Evolutionary conservation across 92 coral and sea anemone genomes (phyloP).

Genomic region (Galaxea fascicularis): DNA sequence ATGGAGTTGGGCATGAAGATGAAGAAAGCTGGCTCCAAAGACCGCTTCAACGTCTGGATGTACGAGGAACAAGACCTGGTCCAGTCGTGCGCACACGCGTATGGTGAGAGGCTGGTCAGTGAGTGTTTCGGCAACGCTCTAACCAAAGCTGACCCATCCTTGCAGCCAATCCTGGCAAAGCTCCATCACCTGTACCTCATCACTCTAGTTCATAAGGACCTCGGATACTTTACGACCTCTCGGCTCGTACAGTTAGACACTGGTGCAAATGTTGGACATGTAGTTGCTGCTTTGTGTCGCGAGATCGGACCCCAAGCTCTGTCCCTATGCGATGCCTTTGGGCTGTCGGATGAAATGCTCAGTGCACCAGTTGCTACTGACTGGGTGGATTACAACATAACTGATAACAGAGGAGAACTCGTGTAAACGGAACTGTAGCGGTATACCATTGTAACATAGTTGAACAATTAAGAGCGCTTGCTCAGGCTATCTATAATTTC

Average conservation of each 20-base stretch:
- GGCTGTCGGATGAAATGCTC: slow-evolving; percentile 83
- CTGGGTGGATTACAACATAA: slow-evolving; percentile 86
- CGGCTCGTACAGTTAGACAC: slow-evolving; percentile 70
- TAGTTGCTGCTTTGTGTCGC: slow-evolving; percentile 82
- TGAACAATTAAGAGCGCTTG: not conserved
- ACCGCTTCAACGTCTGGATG: slow-evolving; percentile 86
- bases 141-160: slow-evolving; percentile 68
- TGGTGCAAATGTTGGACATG: slow-evolving; percentile 74
- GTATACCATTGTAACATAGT: not conserved
- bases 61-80: slow-evolving; percentile 85
- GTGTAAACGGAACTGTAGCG: not conserved
- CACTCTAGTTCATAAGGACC: slow-evolving; percentile 68
- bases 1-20: slow-evolving; percentile 85
- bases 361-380: slow-evolving; percentile 91
- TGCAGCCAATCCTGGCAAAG: slow-evolving; percentile 73
- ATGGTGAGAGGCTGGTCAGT: slow-evolving; percentile 86
- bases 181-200: slow-evolving; percentile 79
- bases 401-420: slow-evolving; percentile 82
- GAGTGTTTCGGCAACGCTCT: slow-evolving; percentile 74
- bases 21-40: slow-evolving; percentile 75
- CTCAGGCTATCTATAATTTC: no score
- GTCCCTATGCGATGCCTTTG: slow-evolving; percentile 94
- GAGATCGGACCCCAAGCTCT: slow-evolving; percentile 83
- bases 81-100: slow-evolving; percentile 81
- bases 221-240: slow-evolving; percentile 84